phyloP scores from a whole-genome alignment of 2,888 invertebrate genomes.

The Callyntrura sp. region DNA sequence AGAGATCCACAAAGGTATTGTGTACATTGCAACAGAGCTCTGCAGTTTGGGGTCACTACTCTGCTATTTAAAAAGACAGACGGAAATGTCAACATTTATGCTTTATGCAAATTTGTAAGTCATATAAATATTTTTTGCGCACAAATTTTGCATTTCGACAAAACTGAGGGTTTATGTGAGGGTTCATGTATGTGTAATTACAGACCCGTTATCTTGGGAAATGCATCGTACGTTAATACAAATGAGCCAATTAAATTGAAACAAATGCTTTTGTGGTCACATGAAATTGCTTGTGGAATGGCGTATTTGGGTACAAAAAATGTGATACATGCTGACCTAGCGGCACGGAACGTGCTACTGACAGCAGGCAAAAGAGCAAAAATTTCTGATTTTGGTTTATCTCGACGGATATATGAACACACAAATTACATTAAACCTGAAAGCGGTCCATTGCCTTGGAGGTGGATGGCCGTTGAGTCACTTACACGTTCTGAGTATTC shows the following conservation, averaged over 20 bases:
- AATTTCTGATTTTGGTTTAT: slow-evolving; percentile 51
- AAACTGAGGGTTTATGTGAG: no score
- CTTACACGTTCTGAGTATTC: no score
- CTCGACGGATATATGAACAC: neutral
- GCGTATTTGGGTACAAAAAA: neutral
- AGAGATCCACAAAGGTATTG: neutral
- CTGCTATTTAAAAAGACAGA: neutral
- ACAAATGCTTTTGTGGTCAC: neutral
- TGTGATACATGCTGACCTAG: slow-evolving; percentile 35
- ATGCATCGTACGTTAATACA: neutral
- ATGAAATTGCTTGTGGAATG: slow-evolving; percentile 56
- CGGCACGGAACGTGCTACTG: slow-evolving; percentile 23
- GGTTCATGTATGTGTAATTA: no score
- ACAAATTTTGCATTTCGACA: no score
- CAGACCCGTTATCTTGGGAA: no score
- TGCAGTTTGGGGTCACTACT: slow-evolving; percentile 12
- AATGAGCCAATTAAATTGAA: neutral
- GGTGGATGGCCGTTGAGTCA: no score
- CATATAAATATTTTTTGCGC: no score
- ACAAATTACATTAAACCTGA: neutral
- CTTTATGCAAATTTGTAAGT: no score
- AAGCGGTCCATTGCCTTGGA: no score
- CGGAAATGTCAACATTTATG: neutral
- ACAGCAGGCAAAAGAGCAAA: slow-evolving; percentile 10
- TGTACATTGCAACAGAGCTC: no score